phyloP scores from a whole-genome alignment of 2,888 invertebrate genomes.

The Polia nebulosa region DNA sequence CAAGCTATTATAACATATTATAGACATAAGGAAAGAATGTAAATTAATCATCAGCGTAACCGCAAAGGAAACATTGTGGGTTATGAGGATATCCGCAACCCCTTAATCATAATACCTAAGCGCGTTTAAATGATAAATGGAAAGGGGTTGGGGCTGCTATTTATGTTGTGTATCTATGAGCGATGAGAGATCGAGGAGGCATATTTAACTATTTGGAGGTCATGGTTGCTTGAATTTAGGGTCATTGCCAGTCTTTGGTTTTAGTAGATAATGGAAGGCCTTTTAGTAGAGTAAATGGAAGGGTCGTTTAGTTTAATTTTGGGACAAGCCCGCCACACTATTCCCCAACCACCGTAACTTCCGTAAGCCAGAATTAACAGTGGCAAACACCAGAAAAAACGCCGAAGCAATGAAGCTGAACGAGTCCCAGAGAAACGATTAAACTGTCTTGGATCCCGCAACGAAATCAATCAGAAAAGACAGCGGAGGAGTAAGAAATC shows the following conservation, averaged over 20 bases:
- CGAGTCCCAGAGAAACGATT: too few relatives aligned
- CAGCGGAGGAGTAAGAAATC: too few relatives aligned
- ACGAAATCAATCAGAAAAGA: too few relatives aligned
- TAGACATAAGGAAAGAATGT: conserved; percentile 50
- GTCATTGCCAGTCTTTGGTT: conserved; percentile 6
- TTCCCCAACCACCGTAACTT: too few relatives aligned
- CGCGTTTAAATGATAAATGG: conserved; percentile 68
- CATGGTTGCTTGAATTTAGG: conserved; percentile 16
- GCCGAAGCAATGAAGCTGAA: too few relatives aligned
- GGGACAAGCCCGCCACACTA: too few relatives aligned
- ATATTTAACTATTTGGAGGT: conserved; percentile 10
- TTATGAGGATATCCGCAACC: conserved; percentile 63
- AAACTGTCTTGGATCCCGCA: too few relatives aligned
- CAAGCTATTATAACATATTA: not conserved
- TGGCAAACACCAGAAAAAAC: too few relatives aligned
- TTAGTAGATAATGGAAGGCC: conserved; percentile 7
- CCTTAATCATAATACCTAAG: conserved; percentile 63
- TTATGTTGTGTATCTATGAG: conserved; percentile 46
- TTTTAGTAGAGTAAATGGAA: conserved; percentile 9
- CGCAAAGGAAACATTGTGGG: conserved; percentile 61
- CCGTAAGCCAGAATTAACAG: too few relatives aligned
- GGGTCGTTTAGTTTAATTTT: not conserved
- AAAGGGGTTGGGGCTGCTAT: conserved; percentile 53
- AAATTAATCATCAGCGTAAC: conserved; percentile 60
- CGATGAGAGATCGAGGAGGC: conserved; percentile 12